phyloP scores from a whole-genome alignment of 2,113 vertebrate genomes.

The Rhinopomastus cyanomelas region DNA sequence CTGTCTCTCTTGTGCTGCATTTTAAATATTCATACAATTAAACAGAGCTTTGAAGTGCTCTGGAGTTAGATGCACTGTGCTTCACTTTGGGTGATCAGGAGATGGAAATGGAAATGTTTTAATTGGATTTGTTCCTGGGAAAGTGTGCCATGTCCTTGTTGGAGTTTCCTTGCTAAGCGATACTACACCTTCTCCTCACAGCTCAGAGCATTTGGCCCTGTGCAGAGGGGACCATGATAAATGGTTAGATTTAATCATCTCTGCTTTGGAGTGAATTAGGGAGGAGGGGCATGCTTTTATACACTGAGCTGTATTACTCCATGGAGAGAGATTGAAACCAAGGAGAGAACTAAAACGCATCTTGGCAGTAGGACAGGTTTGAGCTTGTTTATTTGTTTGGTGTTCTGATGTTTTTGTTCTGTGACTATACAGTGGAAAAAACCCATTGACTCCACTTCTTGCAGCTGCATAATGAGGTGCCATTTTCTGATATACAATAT shows the following conservation, averaged over 20 bases:
- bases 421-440: not conserved
- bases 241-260: conserved; percentile 58
- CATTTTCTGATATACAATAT: conserved; percentile 7
- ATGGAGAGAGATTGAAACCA: not conserved
- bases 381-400: not conserved
- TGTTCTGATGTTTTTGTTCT: not conserved
- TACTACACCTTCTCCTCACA: not conserved
- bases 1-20: not conserved
- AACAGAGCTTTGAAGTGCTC: conserved; percentile 48
- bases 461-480: not conserved
- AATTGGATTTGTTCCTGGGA: conserved; percentile 64
- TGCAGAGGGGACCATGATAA: conserved; percentile 38
- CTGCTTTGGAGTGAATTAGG: conserved; percentile 25
- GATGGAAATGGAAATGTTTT: conserved; percentile 62
- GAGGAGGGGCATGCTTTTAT: conserved; percentile 39
- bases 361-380: not conserved
- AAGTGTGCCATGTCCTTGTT: conserved; percentile 63
- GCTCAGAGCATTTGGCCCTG: not conserved
- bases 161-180: conserved; percentile 42
- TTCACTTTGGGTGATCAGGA: conserved; percentile 39
- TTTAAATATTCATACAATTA: conserved; percentile 63
- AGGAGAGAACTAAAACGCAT: not conserved
- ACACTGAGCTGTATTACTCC: conserved; percentile 2
- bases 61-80: not conserved
- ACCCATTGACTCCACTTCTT: not conserved